Conservation (phyloP, 2,888 invertebrate species). For the Hermaeophaga mercurialis region DNA sequence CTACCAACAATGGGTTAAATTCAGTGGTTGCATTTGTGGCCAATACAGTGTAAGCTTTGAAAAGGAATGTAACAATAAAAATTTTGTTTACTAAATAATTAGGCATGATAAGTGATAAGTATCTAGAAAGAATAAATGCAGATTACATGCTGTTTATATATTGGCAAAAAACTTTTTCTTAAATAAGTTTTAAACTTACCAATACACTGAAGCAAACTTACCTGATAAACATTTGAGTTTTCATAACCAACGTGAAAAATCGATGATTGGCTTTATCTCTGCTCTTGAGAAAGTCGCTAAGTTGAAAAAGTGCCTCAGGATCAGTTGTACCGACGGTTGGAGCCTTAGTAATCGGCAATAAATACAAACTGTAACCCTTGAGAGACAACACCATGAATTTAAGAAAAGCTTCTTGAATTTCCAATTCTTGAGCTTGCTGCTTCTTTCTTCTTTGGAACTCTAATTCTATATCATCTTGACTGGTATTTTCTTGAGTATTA, state of each 20-base stretch:
- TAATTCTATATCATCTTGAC: constrained; percentile 66
- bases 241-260: constrained; percentile 87
- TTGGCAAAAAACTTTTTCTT: too few relatives aligned
- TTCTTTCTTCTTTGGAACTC: constrained; percentile 82
- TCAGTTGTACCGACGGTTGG: constrained; percentile 95
- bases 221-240: constrained; percentile 96
- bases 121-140: too few relatives aligned
- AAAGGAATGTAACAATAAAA: too few relatives aligned
- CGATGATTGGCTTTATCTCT: constrained; percentile 88
- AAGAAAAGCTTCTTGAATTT: constrained; percentile 96
- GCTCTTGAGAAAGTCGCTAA: constrained; percentile 86
- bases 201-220: too few relatives aligned
- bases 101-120: too few relatives aligned
- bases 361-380: constrained; percentile 85
- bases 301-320: constrained; percentile 92
- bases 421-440: constrained; percentile 86
- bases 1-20: too few relatives aligned
- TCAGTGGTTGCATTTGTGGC: too few relatives aligned
- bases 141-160: too few relatives aligned
- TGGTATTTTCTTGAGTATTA: constrained; percentile 33
- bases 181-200: too few relatives aligned
- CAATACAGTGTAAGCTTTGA: too few relatives aligned
- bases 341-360: constrained; percentile 91
- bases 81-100: too few relatives aligned
- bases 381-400: constrained; percentile 92